A percentile compares a stretch with the other conserved stretches of the same genome.
Conservation (phyloP, 1,140 invertebrate species). For the Drosophila navojoa region DNA sequence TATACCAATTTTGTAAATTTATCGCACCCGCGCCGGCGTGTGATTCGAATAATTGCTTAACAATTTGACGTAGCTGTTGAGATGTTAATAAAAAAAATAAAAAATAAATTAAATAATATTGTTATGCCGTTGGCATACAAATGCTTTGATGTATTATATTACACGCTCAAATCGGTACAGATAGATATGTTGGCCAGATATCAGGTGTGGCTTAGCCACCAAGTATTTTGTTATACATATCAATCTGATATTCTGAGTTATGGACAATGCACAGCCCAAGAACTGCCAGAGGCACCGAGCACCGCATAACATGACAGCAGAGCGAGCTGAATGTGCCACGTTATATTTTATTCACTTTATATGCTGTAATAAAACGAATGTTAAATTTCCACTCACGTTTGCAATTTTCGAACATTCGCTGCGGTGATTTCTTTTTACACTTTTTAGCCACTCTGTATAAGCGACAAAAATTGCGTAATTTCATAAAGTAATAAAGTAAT, state of each 20-base stretch:
- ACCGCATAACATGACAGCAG: conserved; percentile 31
- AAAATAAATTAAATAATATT: conserved; percentile 53
- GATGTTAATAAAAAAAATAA: conserved; percentile 31
- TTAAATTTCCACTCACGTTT: conserved; percentile 55
- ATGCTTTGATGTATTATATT: conserved; percentile 61
- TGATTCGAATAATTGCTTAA: conserved; percentile 80
- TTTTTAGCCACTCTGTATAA: conserved; percentile 3
- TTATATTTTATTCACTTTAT: conserved; percentile 37
- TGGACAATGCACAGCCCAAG: conserved; percentile 3
- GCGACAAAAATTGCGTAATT: conserved; percentile 12
- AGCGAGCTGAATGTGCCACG: conserved; percentile 32
- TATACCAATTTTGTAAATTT: conserved; percentile 48
- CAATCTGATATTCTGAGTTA: conserved; percentile 52
- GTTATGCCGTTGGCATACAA: conserved; percentile 67
- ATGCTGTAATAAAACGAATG: conserved; percentile 13
- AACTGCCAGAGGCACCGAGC: conserved; percentile 11
- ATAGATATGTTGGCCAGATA: conserved; percentile 50
- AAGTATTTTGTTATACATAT: conserved; percentile 60
- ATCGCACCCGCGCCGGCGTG: conserved; percentile 55
- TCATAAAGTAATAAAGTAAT: not conserved
- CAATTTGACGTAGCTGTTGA: conserved; percentile 59
- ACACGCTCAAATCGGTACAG: conserved; percentile 40
- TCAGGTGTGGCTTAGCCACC: conserved; percentile 72
- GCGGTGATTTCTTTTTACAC: conserved; percentile 14
- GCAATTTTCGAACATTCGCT: conserved; percentile 9